A percentile compares a stretch with the other conserved stretches of the same genome.
phyloP scores from a whole-genome alignment of 2,888 invertebrate genomes.

The Maniola hyperantus region DNA sequence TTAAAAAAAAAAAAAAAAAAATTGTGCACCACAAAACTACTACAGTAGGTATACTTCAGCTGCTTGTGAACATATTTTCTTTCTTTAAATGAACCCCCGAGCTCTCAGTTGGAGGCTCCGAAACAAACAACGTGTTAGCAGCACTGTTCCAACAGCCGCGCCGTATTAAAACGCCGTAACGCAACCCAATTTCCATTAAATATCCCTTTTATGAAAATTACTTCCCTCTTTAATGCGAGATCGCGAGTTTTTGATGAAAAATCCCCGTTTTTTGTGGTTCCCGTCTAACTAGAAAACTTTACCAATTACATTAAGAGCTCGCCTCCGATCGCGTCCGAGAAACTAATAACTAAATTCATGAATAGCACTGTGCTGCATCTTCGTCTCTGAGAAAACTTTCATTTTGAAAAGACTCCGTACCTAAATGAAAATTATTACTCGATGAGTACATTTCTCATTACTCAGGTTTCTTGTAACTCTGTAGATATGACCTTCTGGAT shows the following conservation, averaged over 20 bases:
- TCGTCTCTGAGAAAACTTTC: conserved; percentile 15
- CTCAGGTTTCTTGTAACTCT: neutral
- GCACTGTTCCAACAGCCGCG: neutral
- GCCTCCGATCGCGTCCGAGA: conserved; percentile 23
- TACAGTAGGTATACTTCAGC: no score
- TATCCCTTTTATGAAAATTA: conserved; percentile 19
- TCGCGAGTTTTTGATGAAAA: conserved; percentile 14
- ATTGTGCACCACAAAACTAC: no score
- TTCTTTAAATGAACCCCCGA: neutral
- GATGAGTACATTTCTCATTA: neutral
- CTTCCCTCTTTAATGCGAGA: conserved; percentile 10
- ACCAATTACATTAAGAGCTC: conserved; percentile 36
- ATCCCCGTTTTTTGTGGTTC: conserved; percentile 8
- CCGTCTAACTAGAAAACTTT: conserved; percentile 27
- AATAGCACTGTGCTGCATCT: conserved; percentile 31
- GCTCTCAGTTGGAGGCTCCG: neutral
- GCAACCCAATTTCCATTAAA: conserved; percentile 17
- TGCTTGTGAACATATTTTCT: neutral
- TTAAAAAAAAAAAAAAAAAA: no score
- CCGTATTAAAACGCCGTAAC: neutral
- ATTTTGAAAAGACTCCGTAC: neutral
- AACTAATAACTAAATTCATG: conserved; percentile 35
- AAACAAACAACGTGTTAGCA: neutral
- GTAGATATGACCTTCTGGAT: neutral
- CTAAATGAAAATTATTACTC: conserved; percentile 1